These are phyloP conservation scores for Heliconius hewitsoni DNA, from an alignment of 1,140 invertebrate genomes.

Conservation along the genomic window DNA sequence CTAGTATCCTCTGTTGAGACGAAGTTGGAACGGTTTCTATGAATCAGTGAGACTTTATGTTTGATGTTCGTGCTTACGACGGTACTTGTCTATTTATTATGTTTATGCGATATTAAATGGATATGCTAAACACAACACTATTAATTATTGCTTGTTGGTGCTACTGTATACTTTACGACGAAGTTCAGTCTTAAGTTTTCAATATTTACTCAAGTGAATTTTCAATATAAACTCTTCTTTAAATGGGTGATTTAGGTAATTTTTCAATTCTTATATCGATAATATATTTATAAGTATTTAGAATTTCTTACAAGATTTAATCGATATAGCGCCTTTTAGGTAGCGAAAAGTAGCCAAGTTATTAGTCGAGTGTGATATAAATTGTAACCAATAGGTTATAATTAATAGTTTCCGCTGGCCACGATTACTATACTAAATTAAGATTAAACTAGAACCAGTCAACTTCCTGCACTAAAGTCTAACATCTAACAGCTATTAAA, in stretches of 20 bases:
- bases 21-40: slow-evolving; percentile 16
- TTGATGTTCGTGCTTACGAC: slow-evolving; percentile 27
- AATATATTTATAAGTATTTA: background rate
- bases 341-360: slow-evolving; percentile 21
- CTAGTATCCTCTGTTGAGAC: background rate
- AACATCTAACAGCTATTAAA: slow-evolving; percentile 36
- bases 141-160: slow-evolving; percentile 28
- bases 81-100: slow-evolving; percentile 31
- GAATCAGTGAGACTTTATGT: slow-evolving; percentile 31
- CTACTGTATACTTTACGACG: slow-evolving; percentile 22
- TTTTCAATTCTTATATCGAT: too few relatives aligned
- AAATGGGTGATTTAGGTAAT: too few relatives aligned
- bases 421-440: slow-evolving; percentile 47
- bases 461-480: slow-evolving; percentile 45
- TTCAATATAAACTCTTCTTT: background rate
- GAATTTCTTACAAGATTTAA: background rate
- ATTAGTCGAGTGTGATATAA: slow-evolving; percentile 25
- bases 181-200: background rate
- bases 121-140: slow-evolving; percentile 27
- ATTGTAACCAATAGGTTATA: slow-evolving; percentile 43
- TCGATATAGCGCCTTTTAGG: slow-evolving; percentile 19
- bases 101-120: slow-evolving; percentile 37
- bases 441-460: slow-evolving; percentile 45
- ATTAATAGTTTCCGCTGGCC: slow-evolving; percentile 47
- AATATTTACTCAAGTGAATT: slow-evolving; percentile 2